phyloP scores from a whole-genome alignment of 2,797 vertebrate species.

The Tolypeutes matacus region DNA sequence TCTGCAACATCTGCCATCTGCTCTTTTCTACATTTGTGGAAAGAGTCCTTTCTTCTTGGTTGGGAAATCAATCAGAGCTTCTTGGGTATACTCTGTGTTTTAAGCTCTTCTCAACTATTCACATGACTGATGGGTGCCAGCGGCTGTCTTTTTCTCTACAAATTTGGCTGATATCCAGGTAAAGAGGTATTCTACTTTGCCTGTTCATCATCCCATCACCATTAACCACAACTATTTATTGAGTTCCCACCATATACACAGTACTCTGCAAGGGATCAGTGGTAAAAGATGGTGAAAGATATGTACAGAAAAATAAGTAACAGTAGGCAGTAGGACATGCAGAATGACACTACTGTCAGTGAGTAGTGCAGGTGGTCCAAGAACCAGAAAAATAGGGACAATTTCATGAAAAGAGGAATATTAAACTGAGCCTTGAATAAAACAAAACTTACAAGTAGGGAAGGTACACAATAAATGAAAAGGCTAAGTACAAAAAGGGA shows the following conservation, averaged over 20 bases:
- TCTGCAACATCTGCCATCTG: conserved; percentile 16
- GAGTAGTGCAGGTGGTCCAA: neutral
- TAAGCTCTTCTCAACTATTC: conserved; percentile 50
- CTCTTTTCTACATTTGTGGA: neutral
- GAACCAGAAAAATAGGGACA: neutral
- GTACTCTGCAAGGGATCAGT: neutral
- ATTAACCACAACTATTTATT: conserved; percentile 59
- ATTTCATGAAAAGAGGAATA: neutral
- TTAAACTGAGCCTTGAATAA: neutral
- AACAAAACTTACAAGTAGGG: neutral
- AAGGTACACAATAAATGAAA: neutral
- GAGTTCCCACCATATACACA: neutral
- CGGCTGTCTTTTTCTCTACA: conserved; percentile 71
- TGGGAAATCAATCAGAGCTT: conserved; percentile 62
- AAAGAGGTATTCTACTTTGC: conserved; percentile 36
- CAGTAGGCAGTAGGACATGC: neutral
- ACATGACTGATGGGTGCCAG: conserved; percentile 47
- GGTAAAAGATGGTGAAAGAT: conserved; percentile 31
- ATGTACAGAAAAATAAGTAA: neutral
- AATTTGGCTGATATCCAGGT: conserved; percentile 66
- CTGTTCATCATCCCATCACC: conserved; percentile 61
- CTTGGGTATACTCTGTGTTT: conserved; percentile 35
- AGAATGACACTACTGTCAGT: neutral
- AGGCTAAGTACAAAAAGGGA: neutral
- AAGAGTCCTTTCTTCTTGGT: conserved; percentile 3